Evolutionary conservation across 2,113 vertebrate species (phyloP).

Genomic region (Podilymbus podiceps): DNA sequence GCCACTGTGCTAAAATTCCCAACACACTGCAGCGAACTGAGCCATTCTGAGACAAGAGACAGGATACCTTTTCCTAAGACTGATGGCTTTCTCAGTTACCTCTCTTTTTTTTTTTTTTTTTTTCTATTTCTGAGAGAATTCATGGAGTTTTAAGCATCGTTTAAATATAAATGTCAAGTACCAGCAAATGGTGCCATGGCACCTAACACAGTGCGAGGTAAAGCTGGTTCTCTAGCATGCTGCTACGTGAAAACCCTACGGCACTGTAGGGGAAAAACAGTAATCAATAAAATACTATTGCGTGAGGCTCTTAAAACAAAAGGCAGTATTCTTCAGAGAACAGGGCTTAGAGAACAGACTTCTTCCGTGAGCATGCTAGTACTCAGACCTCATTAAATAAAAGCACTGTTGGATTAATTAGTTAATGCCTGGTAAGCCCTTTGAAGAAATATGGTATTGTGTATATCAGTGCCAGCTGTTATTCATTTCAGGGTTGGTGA

Average conservation of each 20-base stretch:
- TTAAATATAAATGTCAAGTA: not conserved
- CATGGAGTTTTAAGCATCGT: not conserved
- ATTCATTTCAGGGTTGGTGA: not conserved
- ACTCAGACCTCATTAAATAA: conserved; percentile 16
- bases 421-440: not conserved
- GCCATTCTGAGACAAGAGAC: not conserved
- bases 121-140: not conserved
- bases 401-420: not conserved
- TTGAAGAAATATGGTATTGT: not conserved
- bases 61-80: not conserved
- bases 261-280: not conserved
- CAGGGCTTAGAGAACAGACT: not conserved
- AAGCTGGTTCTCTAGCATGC: not conserved
- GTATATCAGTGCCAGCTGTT: not conserved
- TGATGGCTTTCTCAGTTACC: not conserved
- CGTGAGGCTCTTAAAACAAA: not conserved
- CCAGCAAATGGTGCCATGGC: not conserved
- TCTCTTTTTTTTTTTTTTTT: not conserved
- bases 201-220: not conserved
- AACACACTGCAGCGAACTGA: not conserved
- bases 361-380: not conserved
- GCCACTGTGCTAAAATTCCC: not conserved
- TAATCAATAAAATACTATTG: conserved; percentile 16
- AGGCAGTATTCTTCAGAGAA: not conserved
- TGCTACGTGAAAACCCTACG: not conserved